Base-by-base conservation (phyloP, 2,113 vertebrate species). In the Daphoenositta chrysoptera region DNA sequence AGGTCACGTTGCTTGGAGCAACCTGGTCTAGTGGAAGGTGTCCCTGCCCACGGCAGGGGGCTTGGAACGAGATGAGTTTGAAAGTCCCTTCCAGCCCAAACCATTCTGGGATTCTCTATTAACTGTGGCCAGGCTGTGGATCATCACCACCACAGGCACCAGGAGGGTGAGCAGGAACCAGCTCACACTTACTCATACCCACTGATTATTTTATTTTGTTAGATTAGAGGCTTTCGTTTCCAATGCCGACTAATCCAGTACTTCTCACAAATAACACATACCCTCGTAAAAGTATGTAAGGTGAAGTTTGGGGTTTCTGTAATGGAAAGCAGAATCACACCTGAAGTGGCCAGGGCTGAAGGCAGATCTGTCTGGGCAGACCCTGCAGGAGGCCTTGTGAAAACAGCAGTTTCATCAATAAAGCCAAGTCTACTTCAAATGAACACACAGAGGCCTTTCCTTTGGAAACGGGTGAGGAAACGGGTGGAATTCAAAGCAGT, bases 391-490 rank as follows among this genome's bases (percentile, higher is more conserved):
- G 39, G 10, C 20, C 6, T 0, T 0, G 1, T 16, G 47, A 37
- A 37, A 76, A 37, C 14, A 60, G 13, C 1, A 6, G 2, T n/a
- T 26, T 17, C 10, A 44, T 5, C 1, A 4, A 12, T 22, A 15
- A 83, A 61, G 47, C 17, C 64, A 45, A 70, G 21, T 27, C 37
- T 48, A 21, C 50, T 42, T 26, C 35, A 44, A 65, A 45, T 1
- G 4, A 57, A 19, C 33, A 28, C 0, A 1, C 16, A n/a, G 33
- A 75, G 16, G 31, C 13, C 23, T 50, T 66, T 57, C 19, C 40
- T 48, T 17, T 5, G 48, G 30, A 80, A 87, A 72, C 0, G 2
- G 10, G 23, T 0, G 0, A 50, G 14, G 23, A 23, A 50, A 37
- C 0, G 15, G 28, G 53, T 33, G 13, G 30, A 50, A 64, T 60